Evolutionary conservation across 92 coral and sea anemone species (phyloP).

Genomic region (Siderastrea siderea): DNA sequence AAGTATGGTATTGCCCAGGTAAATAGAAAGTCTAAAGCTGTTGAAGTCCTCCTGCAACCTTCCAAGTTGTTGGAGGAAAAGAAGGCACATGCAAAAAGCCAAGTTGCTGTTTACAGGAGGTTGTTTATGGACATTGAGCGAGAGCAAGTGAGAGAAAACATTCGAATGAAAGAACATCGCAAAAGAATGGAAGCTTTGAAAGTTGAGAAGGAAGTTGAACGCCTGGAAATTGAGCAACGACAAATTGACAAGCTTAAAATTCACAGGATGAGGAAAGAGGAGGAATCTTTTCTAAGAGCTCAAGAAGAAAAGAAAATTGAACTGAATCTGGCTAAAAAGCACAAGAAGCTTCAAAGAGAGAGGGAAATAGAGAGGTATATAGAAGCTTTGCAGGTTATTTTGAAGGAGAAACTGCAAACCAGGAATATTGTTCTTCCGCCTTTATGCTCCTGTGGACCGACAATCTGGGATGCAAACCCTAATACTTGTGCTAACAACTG

Average conservation of each 20-base stretch:
- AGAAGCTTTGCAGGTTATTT: slow-evolving; percentile 85
- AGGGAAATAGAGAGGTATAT: slow-evolving; percentile 88
- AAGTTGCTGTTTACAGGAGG: slow-evolving; percentile 93
- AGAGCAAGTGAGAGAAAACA: slow-evolving; percentile 96
- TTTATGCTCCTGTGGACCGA: slow-evolving; percentile 94
- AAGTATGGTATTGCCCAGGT: neutral
- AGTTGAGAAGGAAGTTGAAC: slow-evolving; percentile 92
- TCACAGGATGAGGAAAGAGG: slow-evolving; percentile 38
- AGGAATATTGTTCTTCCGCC: slow-evolving; percentile 80
- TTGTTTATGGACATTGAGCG: slow-evolving; percentile 98
- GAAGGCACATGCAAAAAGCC: slow-evolving; percentile 78
- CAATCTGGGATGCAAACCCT: slow-evolving; percentile 95
- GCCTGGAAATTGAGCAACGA: slow-evolving; percentile 78
- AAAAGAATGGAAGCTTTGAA: slow-evolving; percentile 92
- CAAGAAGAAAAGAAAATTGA: slow-evolving; percentile 34
- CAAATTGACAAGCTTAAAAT: slow-evolving; percentile 59
- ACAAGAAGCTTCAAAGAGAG: slow-evolving; percentile 74
- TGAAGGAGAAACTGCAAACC: slow-evolving; percentile 82
- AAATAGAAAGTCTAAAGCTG: slow-evolving; percentile 16
- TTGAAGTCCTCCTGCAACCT: slow-evolving; percentile 81
- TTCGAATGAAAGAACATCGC: slow-evolving; percentile 96
- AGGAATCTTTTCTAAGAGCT: slow-evolving; percentile 27
- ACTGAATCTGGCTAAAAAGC: slow-evolving; percentile 33
- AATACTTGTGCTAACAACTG: slow-evolving; percentile 99
- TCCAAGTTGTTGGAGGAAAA: slow-evolving; percentile 84